Base-by-base conservation (phyloP, 1,140 invertebrate genomes). In the Euglossa dilemma region DNA sequence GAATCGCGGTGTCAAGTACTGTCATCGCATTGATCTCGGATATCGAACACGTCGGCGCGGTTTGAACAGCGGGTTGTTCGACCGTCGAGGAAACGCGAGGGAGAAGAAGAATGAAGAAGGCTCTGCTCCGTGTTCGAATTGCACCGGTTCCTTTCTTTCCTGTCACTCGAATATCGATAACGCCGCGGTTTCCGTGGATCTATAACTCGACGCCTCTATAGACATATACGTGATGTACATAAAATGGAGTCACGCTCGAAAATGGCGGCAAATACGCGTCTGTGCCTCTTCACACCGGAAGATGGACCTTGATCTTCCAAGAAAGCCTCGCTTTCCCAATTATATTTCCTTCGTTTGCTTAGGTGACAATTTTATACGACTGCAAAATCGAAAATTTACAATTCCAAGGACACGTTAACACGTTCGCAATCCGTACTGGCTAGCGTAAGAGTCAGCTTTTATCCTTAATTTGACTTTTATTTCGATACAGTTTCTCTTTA, bases 51-150 rank as follows among this genome's bases (percentile, higher is more conserved):
- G 85, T 45, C 63, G 59, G 36, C 67, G 45, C 25, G 45, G 77
- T 72, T 81, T 85, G 83, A 85, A 85, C 83, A 76, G 56, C 52
- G 77, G 72, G 57, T 69, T 72, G 47, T 59, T n/a, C 45, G 36
- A 80, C 63, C 45, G 54, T 54, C 7, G 50, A 14, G 43, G 52
- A 74, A 77, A 36, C 36, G 36, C 36, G 36, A 36, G 36, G 36
- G 4, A 36, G 36, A 36, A 36, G n/a, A 52, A 28, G 9, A 7
- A n/a, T 36, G 43, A 16, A 12, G 9, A 18, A 57, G 71, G 66
- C 43, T 67, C 74, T 23, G n/a, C 71, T 43, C 14, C 9, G 43
- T 59, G 56, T 56, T 28, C 63, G 79, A 85, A 69, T 80, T 79
- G 63, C 54, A 85, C 64, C 52, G 25, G 71, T 86, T 47, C 56